These are phyloP conservation scores for Drosophila hydei DNA, from an alignment of 1,140 invertebrate species.

Conservation along the genomic window DNA sequence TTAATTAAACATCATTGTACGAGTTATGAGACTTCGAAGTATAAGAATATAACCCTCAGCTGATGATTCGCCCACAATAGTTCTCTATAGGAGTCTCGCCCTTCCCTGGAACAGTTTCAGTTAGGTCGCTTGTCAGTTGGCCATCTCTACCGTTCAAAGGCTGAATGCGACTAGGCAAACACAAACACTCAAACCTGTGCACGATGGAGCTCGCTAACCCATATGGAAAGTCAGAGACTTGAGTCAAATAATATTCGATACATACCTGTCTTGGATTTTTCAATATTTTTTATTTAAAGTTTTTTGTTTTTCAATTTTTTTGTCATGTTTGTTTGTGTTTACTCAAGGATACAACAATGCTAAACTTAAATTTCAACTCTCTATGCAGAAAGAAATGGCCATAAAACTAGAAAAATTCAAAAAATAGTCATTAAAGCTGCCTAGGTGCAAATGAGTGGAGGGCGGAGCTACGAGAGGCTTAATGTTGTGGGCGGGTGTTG, in stretches of 20 bases:
- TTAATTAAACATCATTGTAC: too few species aligned
- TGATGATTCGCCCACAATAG: not conserved
- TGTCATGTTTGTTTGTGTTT: slow-evolving; percentile 35
- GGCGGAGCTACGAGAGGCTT: slow-evolving; percentile 24
- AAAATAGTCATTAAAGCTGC: slow-evolving; percentile 55
- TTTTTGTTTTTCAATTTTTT: slow-evolving; percentile 48
- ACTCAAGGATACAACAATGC: slow-evolving; percentile 61
- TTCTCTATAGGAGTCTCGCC: not conserved
- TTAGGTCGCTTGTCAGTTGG: slow-evolving; percentile 54
- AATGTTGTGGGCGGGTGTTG: slow-evolving; percentile 40
- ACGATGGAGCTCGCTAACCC: slow-evolving; percentile 62
- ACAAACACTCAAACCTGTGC: slow-evolving; percentile 71
- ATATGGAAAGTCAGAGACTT: too few species aligned
- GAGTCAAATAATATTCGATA: not conserved
- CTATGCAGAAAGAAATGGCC: slow-evolving; percentile 49
- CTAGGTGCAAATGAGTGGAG: slow-evolving; percentile 59
- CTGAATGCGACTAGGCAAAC: slow-evolving; percentile 61
- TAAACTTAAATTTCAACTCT: slow-evolving; percentile 73
- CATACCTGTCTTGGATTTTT: slow-evolving; percentile 9
- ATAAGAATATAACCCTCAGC: too few species aligned
- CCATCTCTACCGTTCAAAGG: slow-evolving; percentile 67
- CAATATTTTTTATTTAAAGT: slow-evolving; percentile 52
- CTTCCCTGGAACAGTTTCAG: not conserved
- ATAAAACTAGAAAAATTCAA: slow-evolving; percentile 71
- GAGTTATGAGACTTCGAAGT: too few species aligned